Conservation (phyloP, 2,113 vertebrate genomes). For the Meleagris gallopavo region DNA sequence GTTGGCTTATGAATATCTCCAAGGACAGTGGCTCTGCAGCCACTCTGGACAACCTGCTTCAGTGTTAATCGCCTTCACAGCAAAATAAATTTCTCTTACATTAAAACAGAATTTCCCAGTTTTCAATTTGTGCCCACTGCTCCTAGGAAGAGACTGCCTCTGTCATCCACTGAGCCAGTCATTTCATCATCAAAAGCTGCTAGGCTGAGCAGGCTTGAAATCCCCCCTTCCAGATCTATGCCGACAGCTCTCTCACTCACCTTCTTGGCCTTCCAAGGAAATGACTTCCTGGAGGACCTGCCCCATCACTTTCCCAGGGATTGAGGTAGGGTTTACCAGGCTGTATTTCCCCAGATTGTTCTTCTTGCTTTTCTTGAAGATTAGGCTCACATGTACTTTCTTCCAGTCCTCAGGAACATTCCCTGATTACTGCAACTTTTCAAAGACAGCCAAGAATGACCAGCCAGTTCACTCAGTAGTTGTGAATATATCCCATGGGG, state of each 20-base stretch:
- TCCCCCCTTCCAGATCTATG: neutral
- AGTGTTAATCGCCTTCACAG: neutral
- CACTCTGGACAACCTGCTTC: neutral
- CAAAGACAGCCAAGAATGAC: neutral
- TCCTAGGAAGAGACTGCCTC: neutral
- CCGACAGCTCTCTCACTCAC: neutral
- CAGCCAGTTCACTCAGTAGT: neutral
- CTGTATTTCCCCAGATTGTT: too few species aligned
- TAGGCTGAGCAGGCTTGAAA: neutral
- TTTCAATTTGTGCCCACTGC: neutral
- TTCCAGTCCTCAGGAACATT: neutral
- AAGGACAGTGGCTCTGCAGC: neutral
- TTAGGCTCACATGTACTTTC: neutral
- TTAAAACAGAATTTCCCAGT: neutral
- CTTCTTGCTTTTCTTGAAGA: neutral
- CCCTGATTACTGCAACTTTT: neutral
- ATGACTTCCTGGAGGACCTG: neutral
- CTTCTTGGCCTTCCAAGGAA: neutral
- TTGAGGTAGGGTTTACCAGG: neutral
- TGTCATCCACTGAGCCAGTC: neutral
- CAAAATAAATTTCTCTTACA: neutral
- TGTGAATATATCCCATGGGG: too few species aligned
- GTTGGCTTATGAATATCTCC: neutral
- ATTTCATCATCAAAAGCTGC: neutral
- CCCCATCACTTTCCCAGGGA: neutral